These are phyloP conservation scores for Ellobium chinense DNA, from an alignment of 2,888 invertebrate species.

Conservation along the genomic window DNA sequence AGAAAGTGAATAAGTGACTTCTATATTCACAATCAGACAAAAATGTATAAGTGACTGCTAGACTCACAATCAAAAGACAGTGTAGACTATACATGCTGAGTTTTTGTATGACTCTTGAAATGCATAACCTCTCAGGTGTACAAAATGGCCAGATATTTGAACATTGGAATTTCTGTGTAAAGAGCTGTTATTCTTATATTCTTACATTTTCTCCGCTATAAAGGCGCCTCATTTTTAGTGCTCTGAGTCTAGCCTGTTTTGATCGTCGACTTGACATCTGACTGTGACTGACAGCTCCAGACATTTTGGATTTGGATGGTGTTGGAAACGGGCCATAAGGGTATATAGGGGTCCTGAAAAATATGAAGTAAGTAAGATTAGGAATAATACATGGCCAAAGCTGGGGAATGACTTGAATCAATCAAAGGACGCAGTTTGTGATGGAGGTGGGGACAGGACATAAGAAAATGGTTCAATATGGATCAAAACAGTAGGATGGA, in stretches of 20 bases:
- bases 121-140: too few species aligned
- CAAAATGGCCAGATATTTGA: too few species aligned
- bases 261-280: constrained; percentile 67
- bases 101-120: too few species aligned
- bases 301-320: constrained; percentile 52
- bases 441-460: background rate
- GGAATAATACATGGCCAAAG: too few species aligned
- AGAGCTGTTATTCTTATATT: background rate
- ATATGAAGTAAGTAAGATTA: background rate
- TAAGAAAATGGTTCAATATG: background rate
- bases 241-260: constrained; percentile 68
- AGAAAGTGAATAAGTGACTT: too few species aligned
- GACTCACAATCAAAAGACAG: too few species aligned
- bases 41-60: too few species aligned
- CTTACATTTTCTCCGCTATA: constrained; percentile 50
- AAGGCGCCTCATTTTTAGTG: constrained; percentile 71
- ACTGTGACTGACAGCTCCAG: constrained; percentile 22
- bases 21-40: too few species aligned
- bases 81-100: too few species aligned
- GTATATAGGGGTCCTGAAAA: constrained; percentile 43
- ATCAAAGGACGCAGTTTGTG: background rate
- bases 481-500: too few species aligned
- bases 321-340: constrained; percentile 60
- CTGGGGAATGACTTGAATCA: too few species aligned
- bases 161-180: background rate